These are phyloP conservation scores for Anas platyrhynchos DNA, from an alignment of 2,113 vertebrate species.

Conservation along the genomic window DNA sequence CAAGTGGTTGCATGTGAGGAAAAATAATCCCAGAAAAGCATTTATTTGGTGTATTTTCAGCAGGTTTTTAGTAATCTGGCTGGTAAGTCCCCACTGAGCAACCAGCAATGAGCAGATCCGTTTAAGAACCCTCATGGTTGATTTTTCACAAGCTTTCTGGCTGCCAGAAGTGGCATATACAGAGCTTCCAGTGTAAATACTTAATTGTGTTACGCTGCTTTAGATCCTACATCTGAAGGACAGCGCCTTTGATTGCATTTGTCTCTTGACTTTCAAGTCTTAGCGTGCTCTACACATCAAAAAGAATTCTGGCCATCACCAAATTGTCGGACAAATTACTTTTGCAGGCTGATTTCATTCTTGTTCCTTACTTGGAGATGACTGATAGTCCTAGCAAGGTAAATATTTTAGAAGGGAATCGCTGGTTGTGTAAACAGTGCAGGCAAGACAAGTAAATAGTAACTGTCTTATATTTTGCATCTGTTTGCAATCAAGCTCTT, in stretches of 20 bases:
- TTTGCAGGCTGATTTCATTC: slow-evolving; percentile 5
- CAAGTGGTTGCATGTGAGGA: neutral
- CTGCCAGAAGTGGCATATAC: neutral
- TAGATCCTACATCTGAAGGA: slow-evolving; percentile 23
- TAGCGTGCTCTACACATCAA: neutral
- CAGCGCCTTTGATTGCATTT: slow-evolving; percentile 20
- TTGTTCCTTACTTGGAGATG: neutral
- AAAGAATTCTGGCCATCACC: neutral
- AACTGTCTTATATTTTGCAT: slow-evolving; percentile 43
- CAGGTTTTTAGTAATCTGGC: neutral
- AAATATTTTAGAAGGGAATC: slow-evolving; percentile 61
- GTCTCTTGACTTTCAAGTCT: slow-evolving; percentile 35
- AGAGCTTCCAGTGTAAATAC: neutral
- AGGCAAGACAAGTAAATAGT: slow-evolving; percentile 29
- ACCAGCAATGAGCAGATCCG: neutral
- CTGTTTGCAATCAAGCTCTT: slow-evolving; percentile 44
- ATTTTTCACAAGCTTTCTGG: neutral
- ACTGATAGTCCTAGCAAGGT: slow-evolving; percentile 48
- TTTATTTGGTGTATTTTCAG: neutral
- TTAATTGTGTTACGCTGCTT: neutral
- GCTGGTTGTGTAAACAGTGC: slow-evolving; percentile 46
- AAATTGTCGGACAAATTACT: slow-evolving; percentile 8
- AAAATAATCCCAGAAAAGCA: neutral
- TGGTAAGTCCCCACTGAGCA: neutral
- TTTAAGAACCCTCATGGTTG: neutral